Evolutionary conservation across 2,888 invertebrate genomes (phyloP), one percentile per base, ranked within the genome.

Genomic region (Galeopsomyia nigrocyanea): DNA sequence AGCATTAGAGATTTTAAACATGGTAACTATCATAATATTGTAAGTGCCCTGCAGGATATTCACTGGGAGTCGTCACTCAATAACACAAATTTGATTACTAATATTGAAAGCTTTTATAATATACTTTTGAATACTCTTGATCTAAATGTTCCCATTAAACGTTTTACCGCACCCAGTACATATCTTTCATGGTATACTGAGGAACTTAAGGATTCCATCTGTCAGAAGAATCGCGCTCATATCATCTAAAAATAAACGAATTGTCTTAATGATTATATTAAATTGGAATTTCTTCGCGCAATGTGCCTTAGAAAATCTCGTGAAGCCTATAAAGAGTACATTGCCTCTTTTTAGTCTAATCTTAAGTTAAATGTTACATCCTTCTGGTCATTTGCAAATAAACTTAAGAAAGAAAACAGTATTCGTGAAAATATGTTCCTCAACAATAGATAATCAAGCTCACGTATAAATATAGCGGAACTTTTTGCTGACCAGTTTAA

Each of bases 211-310:
- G 16, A 55, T 6, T 26, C 57, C 31, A 64, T 58, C 3, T 57
- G 21, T 39, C 50, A 46, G 3, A 70, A 70, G n/a, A 58, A 70
- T 26, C 56, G 26, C 22, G 64, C 64, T n/a, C 64, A 70, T 57
- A 7, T 13, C n/a, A 2, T 17, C 6, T 70, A 31, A 17, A 70
- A 58, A 19, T 56, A n/a, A 26, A 39, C 56, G 19, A 39, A 49
- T 19, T 10, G 16, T 1, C 17, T 26, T 7, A 19, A 7, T 19
- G 57, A 57, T 31, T 57, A 26, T 57, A 26, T 57, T 9, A 21
- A 26, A 57, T 57, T 57, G n/a, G 21, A 57, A 21, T 5, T 14
- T 13, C 21, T 57, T 9, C 6, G 57, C 3, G 57, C 57, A 13
- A 7, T n/a, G 6, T 57, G 57, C 21, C n/a, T 57, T 5, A 10